Evolutionary conservation across 2,888 invertebrate species (phyloP).

Genomic region (Yponomeuta evonymella): DNA sequence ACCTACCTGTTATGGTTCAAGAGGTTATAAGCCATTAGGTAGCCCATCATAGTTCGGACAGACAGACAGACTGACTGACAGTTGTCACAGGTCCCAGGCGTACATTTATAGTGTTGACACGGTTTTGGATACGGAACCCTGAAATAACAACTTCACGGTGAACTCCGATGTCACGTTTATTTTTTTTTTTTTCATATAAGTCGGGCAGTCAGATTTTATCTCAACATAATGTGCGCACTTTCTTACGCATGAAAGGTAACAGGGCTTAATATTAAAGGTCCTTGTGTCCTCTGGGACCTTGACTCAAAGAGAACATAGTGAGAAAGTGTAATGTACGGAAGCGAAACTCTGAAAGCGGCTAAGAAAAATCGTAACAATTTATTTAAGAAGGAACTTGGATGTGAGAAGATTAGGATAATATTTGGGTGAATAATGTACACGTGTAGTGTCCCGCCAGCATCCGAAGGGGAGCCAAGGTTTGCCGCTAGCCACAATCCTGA

Average conservation of each 20-base stretch:
- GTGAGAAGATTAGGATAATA: conserved; percentile 16
- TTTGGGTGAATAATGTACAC: background rate
- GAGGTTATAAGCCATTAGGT: too few species aligned
- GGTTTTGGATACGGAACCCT: too few species aligned
- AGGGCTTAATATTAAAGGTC: background rate
- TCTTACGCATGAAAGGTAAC: background rate
- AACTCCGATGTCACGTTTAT: background rate
- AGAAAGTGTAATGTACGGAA: conserved; percentile 1
- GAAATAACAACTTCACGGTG: too few species aligned
- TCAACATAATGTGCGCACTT: background rate
- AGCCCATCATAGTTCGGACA: too few species aligned
- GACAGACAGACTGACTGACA: too few species aligned
- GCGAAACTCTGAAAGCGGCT: conserved; percentile 47
- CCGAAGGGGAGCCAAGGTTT: too few species aligned
- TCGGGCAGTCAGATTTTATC: background rate
- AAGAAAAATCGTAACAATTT: conserved; percentile 71
- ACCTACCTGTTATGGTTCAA: too few species aligned
- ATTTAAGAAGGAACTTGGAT: conserved; percentile 47
- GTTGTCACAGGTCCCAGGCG: too few species aligned
- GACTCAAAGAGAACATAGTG: conserved; percentile 3
- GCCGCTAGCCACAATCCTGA: too few species aligned
- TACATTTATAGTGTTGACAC: too few species aligned
- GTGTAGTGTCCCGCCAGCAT: background rate
- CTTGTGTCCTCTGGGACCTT: background rate
- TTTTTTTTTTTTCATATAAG: background rate